Conservation (phyloP, 2,797 vertebrate genomes). For the Mus caroli region DNA sequence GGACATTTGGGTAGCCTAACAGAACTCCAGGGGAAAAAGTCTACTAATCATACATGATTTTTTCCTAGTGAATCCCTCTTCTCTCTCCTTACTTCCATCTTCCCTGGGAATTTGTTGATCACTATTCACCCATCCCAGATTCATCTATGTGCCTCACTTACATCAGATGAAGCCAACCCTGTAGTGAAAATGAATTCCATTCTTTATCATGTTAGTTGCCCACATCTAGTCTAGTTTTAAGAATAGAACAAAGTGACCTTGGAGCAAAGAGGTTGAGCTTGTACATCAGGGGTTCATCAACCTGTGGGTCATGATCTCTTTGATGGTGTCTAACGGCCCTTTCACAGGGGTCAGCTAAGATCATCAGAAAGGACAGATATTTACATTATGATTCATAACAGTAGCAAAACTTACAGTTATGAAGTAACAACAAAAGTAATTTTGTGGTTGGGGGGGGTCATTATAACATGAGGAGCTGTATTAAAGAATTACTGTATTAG, state of each 20-base stretch:
- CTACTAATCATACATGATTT: neutral
- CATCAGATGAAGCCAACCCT: neutral
- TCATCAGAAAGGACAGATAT: neutral
- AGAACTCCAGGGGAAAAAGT: neutral
- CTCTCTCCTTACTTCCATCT: neutral
- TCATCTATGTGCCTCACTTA: neutral
- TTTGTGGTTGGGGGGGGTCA: neutral
- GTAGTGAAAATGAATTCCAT: neutral
- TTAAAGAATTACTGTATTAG: neutral
- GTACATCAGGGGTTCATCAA: neutral
- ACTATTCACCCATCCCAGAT: neutral
- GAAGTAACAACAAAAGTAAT: neutral
- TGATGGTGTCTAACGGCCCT: neutral
- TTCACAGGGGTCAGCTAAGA: neutral
- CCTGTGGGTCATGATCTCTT: neutral
- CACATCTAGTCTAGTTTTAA: neutral
- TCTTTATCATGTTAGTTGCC: neutral
- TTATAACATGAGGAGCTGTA: neutral
- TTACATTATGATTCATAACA: neutral
- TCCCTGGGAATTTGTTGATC: neutral
- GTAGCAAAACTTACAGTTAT: neutral
- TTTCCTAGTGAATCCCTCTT: neutral
- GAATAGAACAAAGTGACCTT: neutral
- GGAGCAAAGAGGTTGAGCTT: neutral
- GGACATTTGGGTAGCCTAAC: neutral